Percentiles rank a stretch among this genome's conserved stretches.
These are phyloP conservation scores for Ectropis crepuscularia DNA, from an alignment of 2,888 invertebrate genomes.

Conservation along the genomic window DNA sequence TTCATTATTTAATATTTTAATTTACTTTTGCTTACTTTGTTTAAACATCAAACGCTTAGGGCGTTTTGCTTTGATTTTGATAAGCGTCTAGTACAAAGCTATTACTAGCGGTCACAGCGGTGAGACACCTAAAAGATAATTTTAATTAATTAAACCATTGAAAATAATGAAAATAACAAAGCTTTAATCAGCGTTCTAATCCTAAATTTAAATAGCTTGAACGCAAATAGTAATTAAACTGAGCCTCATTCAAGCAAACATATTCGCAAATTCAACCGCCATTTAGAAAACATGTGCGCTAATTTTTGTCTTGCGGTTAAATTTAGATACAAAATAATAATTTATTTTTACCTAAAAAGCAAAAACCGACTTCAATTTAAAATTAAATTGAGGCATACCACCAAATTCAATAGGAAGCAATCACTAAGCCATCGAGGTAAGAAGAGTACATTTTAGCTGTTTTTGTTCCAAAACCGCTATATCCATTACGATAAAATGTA, in stretches of 20 bases:
- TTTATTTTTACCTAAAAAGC: too few species aligned
- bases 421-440: too few species aligned
- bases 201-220: slow-evolving; percentile 41
- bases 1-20: too few species aligned
- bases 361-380: too few species aligned
- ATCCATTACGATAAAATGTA: too few species aligned
- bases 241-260: slow-evolving; percentile 54
- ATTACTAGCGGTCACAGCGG: neutral
- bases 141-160: neutral
- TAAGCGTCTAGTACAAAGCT: neutral
- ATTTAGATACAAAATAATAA: too few species aligned
- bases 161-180: neutral
- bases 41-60: neutral
- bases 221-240: slow-evolving; percentile 51
- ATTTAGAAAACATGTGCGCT: slow-evolving; percentile 44
- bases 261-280: slow-evolving; percentile 54
- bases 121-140: neutral
- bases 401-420: too few species aligned
- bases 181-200: slow-evolving; percentile 25
- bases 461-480: too few species aligned
- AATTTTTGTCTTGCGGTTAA: slow-evolving; percentile 44
- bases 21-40: too few species aligned
- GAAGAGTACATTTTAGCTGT: too few species aligned
- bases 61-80: neutral
- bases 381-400: too few species aligned